phyloP scores from a whole-genome alignment of 2,797 vertebrate species.

The Momotus momota region DNA sequence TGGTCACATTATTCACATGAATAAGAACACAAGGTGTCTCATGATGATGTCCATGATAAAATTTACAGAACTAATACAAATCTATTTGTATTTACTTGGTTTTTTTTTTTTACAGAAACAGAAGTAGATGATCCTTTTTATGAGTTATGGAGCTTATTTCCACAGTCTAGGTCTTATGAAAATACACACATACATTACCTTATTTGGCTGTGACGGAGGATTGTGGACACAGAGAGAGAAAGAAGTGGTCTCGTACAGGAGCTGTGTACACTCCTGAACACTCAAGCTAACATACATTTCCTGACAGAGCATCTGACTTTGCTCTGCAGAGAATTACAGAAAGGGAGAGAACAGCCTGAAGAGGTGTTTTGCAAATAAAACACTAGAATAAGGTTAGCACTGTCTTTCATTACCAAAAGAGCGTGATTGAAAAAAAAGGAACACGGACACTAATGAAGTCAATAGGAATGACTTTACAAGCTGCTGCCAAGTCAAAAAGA shows the following conservation, averaged over 20 bases:
- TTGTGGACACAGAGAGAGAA: neutral
- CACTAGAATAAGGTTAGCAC: neutral
- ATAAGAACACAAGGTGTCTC: neutral
- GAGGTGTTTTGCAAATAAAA: neutral
- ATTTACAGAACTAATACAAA: neutral
- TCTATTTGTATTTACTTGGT: neutral
- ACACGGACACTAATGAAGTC: neutral
- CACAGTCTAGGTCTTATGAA: neutral
- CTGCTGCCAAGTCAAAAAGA: neutral
- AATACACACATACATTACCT: neutral
- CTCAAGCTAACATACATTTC: neutral
- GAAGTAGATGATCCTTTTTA: neutral
- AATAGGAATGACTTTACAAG: neutral
- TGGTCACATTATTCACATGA: neutral
- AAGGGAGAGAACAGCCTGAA: neutral
- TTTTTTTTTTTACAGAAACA: neutral
- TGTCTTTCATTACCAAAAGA: neutral
- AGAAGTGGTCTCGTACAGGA: neutral
- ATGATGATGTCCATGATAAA: neutral
- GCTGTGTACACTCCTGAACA: neutral
- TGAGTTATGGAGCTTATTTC: neutral
- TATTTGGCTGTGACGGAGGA: neutral
- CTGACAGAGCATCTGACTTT: neutral
- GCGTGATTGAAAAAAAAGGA: neutral
- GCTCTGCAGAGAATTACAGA: neutral